Evolutionary conservation across 2,888 invertebrate genomes (phyloP).

Genomic region (Rhimphoctona megacephalus): DNA sequence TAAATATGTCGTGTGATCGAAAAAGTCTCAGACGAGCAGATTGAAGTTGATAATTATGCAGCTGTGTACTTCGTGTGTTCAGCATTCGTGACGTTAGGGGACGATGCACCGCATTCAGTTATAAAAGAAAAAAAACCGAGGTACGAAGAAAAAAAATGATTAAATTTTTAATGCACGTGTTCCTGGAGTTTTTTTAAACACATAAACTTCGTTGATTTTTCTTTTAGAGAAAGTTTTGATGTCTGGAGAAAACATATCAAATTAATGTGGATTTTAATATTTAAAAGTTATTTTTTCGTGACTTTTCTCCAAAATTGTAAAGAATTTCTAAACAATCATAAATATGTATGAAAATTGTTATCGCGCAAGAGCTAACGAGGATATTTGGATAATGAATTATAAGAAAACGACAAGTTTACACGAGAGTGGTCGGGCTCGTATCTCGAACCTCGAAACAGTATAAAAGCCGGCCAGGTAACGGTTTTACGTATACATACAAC

Average conservation of each 20-base stretch:
- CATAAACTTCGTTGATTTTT: too few species aligned
- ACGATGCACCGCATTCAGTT: not conserved
- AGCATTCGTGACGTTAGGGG: slow-evolving; percentile 12
- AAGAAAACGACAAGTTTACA: slow-evolving; percentile 19
- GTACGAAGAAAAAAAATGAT: not conserved
- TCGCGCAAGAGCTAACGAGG: not conserved
- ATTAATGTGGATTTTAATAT: too few species aligned
- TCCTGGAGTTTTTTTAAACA: too few species aligned
- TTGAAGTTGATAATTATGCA: slow-evolving; percentile 38
- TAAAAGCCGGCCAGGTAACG: slow-evolving; percentile 83
- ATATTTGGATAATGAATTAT: not conserved
- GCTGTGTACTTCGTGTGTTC: not conserved
- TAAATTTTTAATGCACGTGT: not conserved
- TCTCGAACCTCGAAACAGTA: slow-evolving; percentile 70
- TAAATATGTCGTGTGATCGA: not conserved
- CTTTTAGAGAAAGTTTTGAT: too few species aligned
- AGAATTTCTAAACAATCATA: not conserved
- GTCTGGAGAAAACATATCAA: too few species aligned
- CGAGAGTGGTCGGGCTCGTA: not conserved
- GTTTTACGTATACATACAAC: slow-evolving; percentile 69
- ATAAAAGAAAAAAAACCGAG: not conserved
- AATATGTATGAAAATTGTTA: not conserved
- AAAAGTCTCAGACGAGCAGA: slow-evolving; percentile 19
- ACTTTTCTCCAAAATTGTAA: too few species aligned
- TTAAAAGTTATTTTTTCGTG: too few species aligned